These are phyloP conservation scores for Strigops habroptila DNA, from an alignment of 2,113 vertebrate genomes.

Conservation along the genomic window DNA sequence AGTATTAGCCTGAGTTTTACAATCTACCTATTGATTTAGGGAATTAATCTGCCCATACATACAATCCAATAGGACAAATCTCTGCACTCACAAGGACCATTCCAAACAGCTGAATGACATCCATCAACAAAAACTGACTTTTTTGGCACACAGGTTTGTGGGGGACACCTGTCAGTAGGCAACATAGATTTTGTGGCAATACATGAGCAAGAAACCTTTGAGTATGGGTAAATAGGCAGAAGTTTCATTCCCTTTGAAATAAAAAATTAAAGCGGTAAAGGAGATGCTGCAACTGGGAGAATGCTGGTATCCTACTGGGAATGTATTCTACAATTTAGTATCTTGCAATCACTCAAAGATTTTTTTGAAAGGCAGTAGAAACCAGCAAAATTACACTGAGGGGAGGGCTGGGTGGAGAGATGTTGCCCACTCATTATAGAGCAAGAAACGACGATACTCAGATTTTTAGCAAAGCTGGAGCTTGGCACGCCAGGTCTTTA, in stretches of 20 bases:
- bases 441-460: not conserved
- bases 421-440: not conserved
- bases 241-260: not conserved
- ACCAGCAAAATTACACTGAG: not conserved
- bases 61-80: not conserved
- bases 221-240: not conserved
- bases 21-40: not conserved
- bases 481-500: not conserved
- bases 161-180: not conserved
- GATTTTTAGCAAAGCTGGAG: not conserved
- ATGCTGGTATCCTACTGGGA: not conserved
- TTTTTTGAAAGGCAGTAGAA: not conserved
- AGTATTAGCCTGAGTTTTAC: not conserved
- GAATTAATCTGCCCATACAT: not conserved
- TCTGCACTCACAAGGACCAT: not conserved
- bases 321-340: not conserved
- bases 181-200: not conserved
- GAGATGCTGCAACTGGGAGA: not conserved
- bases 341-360: not conserved
- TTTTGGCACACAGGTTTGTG: not conserved
- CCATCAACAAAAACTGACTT: not conserved
- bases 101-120: not conserved
- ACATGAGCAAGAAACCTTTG: not conserved
- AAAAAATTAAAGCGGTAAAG: not conserved
- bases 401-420: not conserved